Evolutionary conservation across 37 sponge, comb jelly and placozoan species (phyloP).

Genomic region (Theonella swinhoei): DNA sequence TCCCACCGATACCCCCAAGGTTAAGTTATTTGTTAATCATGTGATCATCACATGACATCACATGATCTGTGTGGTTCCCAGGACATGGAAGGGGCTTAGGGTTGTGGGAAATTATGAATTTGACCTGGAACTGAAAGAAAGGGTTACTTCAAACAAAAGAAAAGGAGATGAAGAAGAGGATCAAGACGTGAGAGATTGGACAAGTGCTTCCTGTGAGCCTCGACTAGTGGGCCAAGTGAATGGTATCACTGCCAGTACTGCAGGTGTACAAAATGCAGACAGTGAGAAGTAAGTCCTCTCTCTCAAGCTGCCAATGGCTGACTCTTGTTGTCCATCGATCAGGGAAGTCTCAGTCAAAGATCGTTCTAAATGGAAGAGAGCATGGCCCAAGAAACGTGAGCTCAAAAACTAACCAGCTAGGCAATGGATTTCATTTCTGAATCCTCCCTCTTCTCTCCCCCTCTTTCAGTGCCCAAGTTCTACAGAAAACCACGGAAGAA

Average conservation of each 20-base stretch:
- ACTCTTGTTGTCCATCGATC: too few species aligned
- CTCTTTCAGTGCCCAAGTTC: not conserved
- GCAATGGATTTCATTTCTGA: not conserved
- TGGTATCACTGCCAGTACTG: not conserved
- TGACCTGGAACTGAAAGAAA: not conserved
- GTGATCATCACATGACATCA: not conserved
- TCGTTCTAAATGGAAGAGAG: constrained; percentile 1
- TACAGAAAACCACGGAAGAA: constrained; percentile 40
- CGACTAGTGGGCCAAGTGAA: not conserved
- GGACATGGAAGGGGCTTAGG: too few species aligned
- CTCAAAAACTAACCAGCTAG: not conserved
- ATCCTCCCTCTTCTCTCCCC: not conserved
- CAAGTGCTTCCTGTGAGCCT: not conserved
- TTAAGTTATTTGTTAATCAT: too few species aligned
- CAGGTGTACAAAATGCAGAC: too few species aligned
- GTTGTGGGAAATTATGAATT: not conserved
- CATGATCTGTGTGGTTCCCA: too few species aligned
- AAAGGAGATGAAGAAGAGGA: not conserved
- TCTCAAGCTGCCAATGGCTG: too few species aligned
- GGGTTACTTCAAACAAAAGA: not conserved
- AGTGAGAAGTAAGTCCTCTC: too few species aligned
- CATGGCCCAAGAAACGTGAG: constrained; percentile 64
- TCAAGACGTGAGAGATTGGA: not conserved
- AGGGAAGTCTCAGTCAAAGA: not conserved
- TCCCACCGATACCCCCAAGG: not conserved